These are phyloP conservation scores for Junco hyemalis DNA, from an alignment of 2,113 vertebrate genomes.

Conservation along the genomic window DNA sequence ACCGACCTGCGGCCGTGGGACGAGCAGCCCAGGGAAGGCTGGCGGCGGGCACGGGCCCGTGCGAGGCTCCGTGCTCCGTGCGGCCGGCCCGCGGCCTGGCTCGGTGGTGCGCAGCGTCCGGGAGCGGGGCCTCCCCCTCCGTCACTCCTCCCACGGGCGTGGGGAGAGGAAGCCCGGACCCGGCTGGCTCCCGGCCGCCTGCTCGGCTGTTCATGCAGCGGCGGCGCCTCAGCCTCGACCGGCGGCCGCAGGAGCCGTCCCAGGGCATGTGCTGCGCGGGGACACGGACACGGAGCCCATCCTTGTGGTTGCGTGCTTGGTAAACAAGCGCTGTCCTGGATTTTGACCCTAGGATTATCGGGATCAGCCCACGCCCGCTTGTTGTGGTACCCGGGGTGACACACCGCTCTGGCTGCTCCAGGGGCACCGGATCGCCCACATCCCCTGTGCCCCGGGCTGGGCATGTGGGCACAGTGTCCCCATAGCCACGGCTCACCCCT, in stretches of 20 bases:
- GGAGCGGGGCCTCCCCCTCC: background rate
- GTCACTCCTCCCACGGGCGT: background rate
- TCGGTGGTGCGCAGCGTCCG: fast-evolving
- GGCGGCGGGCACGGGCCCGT: fast-evolving
- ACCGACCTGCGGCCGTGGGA: background rate
- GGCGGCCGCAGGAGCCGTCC: fast-evolving
- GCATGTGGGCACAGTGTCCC: fast-evolving
- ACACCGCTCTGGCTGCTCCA: fast-evolving
- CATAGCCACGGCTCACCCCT: fast-evolving
- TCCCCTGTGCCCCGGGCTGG: background rate
- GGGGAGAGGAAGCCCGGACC: background rate
- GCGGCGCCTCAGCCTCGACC: fast-evolving
- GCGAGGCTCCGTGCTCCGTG: fast-evolving
- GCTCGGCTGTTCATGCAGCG: fast-evolving
- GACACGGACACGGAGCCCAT: background rate
- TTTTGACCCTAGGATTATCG: background rate
- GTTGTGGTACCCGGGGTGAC: background rate
- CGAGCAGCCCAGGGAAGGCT: background rate
- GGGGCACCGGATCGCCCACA: fast-evolving
- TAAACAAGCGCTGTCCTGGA: background rate
- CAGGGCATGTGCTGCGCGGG: fast-evolving
- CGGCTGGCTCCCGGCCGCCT: fast-evolving
- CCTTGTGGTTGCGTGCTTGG: fast-evolving
- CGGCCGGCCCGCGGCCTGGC: fast-evolving
- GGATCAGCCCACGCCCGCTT: background rate